Conservation (phyloP, 2,888 invertebrate species). For the Clitarchus hookeri region DNA sequence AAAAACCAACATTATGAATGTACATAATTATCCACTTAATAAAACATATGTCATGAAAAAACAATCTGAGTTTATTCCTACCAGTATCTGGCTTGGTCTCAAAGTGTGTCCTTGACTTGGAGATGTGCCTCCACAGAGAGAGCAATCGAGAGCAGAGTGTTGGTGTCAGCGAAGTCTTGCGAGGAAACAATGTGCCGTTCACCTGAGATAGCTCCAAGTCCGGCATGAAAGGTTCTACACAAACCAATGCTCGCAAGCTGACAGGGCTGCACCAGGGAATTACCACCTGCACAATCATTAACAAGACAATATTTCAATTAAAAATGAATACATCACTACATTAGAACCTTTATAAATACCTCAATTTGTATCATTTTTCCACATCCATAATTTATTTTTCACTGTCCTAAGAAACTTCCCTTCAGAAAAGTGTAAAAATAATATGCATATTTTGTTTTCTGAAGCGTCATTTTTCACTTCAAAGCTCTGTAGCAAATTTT, state of each 20-base stretch:
- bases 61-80: constrained; percentile 47
- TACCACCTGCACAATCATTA: constrained; percentile 61
- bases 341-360: no score
- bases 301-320: no score
- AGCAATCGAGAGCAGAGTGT: constrained; percentile 83
- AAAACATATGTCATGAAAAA: no score
- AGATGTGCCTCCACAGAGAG: constrained; percentile 87
- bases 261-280: constrained; percentile 92
- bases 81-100: constrained; percentile 94
- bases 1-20: no score
- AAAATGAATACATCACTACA: constrained; percentile 35
- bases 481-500: no score
- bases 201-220: constrained; percentile 80
- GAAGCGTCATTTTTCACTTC: no score
- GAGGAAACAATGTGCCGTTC: constrained; percentile 85
- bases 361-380: no score
- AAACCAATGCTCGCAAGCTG: constrained; percentile 78
- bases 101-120: constrained; percentile 86
- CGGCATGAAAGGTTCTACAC: constrained; percentile 80
- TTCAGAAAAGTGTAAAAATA: no score
- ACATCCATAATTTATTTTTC: no score
- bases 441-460: no score
- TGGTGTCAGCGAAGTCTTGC: constrained; percentile 83
- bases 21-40: no score
- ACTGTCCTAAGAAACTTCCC: no score